Base-by-base conservation (phyloP, 2,113 vertebrate genomes). In the Rana temporaria region DNA sequence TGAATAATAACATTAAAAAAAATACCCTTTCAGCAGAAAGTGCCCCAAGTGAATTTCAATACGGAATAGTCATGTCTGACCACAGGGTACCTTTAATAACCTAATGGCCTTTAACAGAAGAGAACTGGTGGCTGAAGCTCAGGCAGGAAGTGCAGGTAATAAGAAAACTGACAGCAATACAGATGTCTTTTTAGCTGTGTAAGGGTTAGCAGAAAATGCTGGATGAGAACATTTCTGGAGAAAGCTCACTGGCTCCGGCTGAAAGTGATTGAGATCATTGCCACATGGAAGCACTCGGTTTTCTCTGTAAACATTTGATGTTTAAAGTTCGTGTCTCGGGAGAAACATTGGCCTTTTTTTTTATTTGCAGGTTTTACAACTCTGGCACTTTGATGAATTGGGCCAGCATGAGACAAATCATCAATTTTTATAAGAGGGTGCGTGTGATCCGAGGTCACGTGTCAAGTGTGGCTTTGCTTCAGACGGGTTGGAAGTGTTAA, bases 211-310 rank as follows among this genome's bases (percentile, higher is more conserved):
- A 60, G 14, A 22, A 26, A 6, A 6, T 68, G 20, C 70, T 2
- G 53, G 18, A 74, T 74, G 17, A 32, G 34, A 59, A n/a, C 26
- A 32, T 59, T 57, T 60, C 56, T 74, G 55, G 19, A 74, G 4
- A 20, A 74, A 74, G 2, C 30, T 3, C 8, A 22, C 34, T 73
- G 60, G 79, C 59, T 73, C 26, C 19, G 22, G 22, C 42, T 70
- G 20, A 81, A 81, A 81, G 79, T 38, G 57, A 18, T 32, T 73
- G 79, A 81, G 48, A 81, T 73, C 69, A 73, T 56, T 73, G 24
- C 79, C 79, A 65, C 60, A 81, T 81, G 79, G 79, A 52, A 52
- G 62, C 24, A 17, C 22, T 73, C 64, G 34, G 42, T 64, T 73
- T 72, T 72, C 59, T 56, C 16, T 56, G 59, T 65, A 60, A 73